Evolutionary conservation across 2,888 invertebrate species (phyloP).

Genomic region (Melanargia galathea): DNA sequence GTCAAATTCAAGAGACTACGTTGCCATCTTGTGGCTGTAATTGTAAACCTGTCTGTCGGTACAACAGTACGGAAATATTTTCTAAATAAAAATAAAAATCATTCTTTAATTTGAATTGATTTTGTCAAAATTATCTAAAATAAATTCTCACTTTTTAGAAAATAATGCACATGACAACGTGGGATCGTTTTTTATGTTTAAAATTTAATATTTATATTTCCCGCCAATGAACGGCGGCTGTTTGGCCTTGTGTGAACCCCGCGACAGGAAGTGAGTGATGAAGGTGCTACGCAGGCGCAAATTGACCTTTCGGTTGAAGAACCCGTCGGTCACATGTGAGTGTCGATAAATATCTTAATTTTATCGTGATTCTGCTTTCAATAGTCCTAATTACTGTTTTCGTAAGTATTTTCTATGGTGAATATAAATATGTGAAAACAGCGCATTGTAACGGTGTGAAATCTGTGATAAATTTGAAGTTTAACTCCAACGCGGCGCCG

Average conservation of each 20-base stretch:
- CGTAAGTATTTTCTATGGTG: conserved; percentile 79
- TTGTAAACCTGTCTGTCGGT: conserved; percentile 34
- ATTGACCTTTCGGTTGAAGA: conserved; percentile 91
- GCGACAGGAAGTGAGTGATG: conserved; percentile 80
- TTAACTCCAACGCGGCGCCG: conserved; percentile 71
- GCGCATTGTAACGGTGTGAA: conserved; percentile 62
- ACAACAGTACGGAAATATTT: conserved; percentile 42
- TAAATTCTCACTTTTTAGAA: neutral
- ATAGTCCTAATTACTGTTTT: conserved; percentile 72
- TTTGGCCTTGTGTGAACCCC: conserved; percentile 77
- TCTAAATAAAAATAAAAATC: neutral
- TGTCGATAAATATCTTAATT: conserved; percentile 84
- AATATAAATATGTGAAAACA: conserved; percentile 69
- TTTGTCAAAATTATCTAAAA: neutral
- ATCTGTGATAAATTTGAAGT: conserved; percentile 71
- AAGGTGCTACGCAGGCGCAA: conserved; percentile 87
- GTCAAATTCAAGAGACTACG: conserved; percentile 7
- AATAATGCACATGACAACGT: neutral
- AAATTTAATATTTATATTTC: conserved; percentile 51
- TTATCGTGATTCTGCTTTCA: conserved; percentile 74
- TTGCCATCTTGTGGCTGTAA: conserved; percentile 41
- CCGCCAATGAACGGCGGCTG: conserved; percentile 64
- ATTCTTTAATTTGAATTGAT: neutral
- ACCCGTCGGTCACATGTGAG: conserved; percentile 96
- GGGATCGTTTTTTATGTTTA: neutral